Evolutionary conservation across 2,113 vertebrate genomes (phyloP), one percentile per base, ranked within the genome.

Genomic region (Prolemur simus): DNA sequence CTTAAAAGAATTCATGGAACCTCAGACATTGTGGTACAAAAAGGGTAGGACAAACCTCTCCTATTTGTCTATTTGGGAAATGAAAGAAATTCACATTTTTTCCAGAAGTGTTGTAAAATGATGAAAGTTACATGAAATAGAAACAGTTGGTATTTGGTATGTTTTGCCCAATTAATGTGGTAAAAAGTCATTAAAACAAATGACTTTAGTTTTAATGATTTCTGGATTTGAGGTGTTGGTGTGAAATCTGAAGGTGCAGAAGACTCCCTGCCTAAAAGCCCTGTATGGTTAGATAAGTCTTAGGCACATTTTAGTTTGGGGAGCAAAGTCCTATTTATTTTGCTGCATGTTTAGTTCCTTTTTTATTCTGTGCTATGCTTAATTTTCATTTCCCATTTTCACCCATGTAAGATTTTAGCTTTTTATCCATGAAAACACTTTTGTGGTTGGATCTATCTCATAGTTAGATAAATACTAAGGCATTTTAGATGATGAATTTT

Each of bases 311-410:
- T 71, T 12, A 58, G 52, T 92, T 94, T 52, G 49, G 83, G 58
- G 0, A 95, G 37, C 42, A 39, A 90, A 96, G 60, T 96, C 90
- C 81, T 90, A 89, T 97, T 97, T 96, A 94, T 85, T 98, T 97
- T 96, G 47, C 87, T 81, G 73, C 89, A 93, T 95, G 74, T 93
- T 93, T 1, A 95, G 93, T 89, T 98, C 32, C 21, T 87, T 78
- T 80, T 95, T 86, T 77, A 84, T 96, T 98, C 97, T 96, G 73
- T 94, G 85, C 0, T 82, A 94, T 97, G 93, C 91, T 42, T 98
- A 76, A 80, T 96, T 97, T 88, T 98, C 92, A 97, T 87, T 87
- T 97, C 80, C 94, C 15, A 91, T 92, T 95, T 92, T 95, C 76
- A 98, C 45, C 39, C 94, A 93, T 93, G 49, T 95, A 91, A 84